Conservation (phyloP, 2,113 vertebrate genomes). For the Electrona antarctica region DNA sequence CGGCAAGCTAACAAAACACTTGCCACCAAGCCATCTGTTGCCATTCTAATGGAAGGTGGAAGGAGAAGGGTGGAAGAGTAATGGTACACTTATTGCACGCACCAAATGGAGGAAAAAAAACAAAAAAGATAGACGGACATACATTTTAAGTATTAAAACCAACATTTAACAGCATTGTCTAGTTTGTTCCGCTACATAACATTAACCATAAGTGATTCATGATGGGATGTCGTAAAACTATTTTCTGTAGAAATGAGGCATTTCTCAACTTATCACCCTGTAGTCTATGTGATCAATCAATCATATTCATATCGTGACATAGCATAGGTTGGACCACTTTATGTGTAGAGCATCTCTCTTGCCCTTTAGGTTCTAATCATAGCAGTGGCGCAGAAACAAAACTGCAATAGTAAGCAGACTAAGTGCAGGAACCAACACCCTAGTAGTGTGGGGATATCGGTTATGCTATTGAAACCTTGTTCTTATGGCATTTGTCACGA, state of each 20-base stretch:
- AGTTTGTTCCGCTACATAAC: background rate
- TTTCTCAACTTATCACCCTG: background rate
- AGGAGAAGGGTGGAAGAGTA: too few species aligned
- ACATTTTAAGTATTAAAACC: too few species aligned
- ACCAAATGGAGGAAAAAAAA: too few species aligned
- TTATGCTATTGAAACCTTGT: background rate
- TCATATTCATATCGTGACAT: background rate
- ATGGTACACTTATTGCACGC: too few species aligned
- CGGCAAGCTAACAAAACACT: background rate
- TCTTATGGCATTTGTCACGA: too few species aligned
- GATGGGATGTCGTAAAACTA: background rate
- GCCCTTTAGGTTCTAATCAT: background rate
- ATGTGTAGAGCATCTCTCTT: background rate
- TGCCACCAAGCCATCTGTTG: constrained; percentile 10
- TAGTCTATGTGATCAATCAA: background rate
- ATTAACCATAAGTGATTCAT: background rate
- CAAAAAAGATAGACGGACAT: background rate
- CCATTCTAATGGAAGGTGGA: background rate
- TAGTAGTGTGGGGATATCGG: background rate
- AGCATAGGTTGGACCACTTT: background rate
- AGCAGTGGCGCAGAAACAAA: background rate
- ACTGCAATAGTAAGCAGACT: background rate
- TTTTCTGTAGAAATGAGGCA: background rate
- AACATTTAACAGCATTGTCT: too few species aligned
- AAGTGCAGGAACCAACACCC: background rate